Base-by-base conservation (phyloP, 1,140 invertebrate genomes). In the Conopomorpha cramerella region DNA sequence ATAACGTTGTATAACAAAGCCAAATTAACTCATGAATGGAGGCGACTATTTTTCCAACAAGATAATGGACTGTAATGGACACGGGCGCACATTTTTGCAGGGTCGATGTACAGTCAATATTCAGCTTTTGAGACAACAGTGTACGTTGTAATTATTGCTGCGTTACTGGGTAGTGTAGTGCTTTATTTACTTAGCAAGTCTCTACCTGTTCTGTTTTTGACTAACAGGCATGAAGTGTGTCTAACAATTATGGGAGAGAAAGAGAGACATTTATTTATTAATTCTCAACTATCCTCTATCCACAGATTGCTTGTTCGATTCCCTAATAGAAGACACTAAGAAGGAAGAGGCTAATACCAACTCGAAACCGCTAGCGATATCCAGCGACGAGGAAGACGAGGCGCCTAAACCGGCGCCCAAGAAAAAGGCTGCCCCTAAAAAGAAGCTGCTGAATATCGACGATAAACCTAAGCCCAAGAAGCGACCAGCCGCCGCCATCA, bases 281-380 rank as follows among this genome's bases (percentile, higher is more conserved):
- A 36, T 54, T 45, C 15, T 53, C n/a, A n/a, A n/a, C n/a, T n/a
- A n/a, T n/a, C n/a, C n/a, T n/a, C n/a, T n/a, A n/a, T n/a, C n/a
- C n/a, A n/a, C n/a, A 78, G 76, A 79, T 41, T 77, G 72, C 38
- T 48, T 79, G 8, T 79, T 79, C 45, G 77, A 79, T 46, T 79
- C 77, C 0, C 41, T 79, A 19, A 79, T 78, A 39, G 77, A 77
- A 36, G 68, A 78, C 34, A 53, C 62, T 2, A 70, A 70, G 43
- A 68, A 63, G 8, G 68, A 71, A 32, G 80, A 64, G 32, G 39
- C 48, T 14, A 54, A 57, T 28, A 25, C 51, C 38, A 42, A 61
- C 7, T 16, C 35, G 1, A 37, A 47, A 16, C 63, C 41, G 46
- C 74, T 33, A 2, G 73, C 38, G 11, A 47, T 55, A 30, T 78